phyloP scores from a whole-genome alignment of 2,113 vertebrate species.

The Dasypus novemcinctus region DNA sequence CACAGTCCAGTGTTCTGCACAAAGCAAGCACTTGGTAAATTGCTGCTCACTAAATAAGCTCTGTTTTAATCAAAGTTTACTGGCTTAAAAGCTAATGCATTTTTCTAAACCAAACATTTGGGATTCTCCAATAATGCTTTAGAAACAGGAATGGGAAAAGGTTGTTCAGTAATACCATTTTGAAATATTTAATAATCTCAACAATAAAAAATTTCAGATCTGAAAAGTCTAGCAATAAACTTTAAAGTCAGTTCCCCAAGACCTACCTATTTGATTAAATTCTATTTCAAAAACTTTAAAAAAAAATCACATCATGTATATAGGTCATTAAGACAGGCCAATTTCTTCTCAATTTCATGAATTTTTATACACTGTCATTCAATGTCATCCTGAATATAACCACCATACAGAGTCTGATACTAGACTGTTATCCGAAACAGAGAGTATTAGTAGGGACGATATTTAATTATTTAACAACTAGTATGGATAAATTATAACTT shows the following conservation, averaged over 20 bases:
- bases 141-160: constrained; percentile 23
- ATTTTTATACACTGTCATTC: constrained; percentile 38
- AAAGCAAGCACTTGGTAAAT: neutral
- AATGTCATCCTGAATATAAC: neutral
- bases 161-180: neutral
- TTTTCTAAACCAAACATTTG: constrained; percentile 49
- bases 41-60: constrained; percentile 1
- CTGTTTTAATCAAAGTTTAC: neutral
- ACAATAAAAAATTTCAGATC: neutral
- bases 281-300: constrained; percentile 29
- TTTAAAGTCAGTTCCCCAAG: neutral
- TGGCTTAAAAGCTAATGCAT: neutral
- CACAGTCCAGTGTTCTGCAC: neutral
- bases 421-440: constrained; percentile 38
- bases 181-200: constrained; percentile 30
- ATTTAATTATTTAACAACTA: constrained; percentile 41
- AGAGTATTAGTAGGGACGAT: neutral
- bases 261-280: neutral
- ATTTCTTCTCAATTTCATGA: neutral
- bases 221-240: constrained; percentile 30
- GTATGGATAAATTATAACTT: constrained; percentile 35
- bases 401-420: constrained; percentile 9
- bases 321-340: constrained; percentile 22
- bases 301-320: constrained; percentile 4
- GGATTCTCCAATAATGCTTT: constrained; percentile 1